phyloP scores from a whole-genome alignment of 2,888 invertebrate genomes.

The Myopa testacea region DNA sequence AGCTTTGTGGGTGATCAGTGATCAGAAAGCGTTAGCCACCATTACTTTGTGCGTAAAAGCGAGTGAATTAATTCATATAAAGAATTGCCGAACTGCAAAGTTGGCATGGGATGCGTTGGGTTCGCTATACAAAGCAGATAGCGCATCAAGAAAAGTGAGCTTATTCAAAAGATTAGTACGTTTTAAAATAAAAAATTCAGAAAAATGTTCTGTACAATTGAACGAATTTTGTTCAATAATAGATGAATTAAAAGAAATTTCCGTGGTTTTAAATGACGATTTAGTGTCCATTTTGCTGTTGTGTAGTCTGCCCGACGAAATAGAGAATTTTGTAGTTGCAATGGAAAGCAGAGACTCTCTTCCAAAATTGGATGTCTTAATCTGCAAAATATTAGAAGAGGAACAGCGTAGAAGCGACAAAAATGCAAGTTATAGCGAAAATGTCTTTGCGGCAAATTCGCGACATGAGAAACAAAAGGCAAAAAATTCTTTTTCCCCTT shows the following conservation, averaged over 20 bases:
- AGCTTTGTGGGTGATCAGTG: too few species aligned
- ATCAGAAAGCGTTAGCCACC: too few species aligned
- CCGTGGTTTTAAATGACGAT: slow-evolving; percentile 34
- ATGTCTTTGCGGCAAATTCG: background rate
- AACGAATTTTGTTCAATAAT: slow-evolving; percentile 26
- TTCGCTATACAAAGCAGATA: too few species aligned
- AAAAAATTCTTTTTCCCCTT: background rate
- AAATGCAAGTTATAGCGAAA: slow-evolving; percentile 18
- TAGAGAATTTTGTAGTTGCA: slow-evolving; percentile 41
- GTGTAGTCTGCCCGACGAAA: too few species aligned
- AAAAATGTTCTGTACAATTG: background rate
- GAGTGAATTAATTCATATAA: too few species aligned
- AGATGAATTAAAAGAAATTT: slow-evolving; percentile 30
- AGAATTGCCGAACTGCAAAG: too few species aligned
- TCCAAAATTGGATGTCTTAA: slow-evolving; percentile 24
- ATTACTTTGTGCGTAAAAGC: too few species aligned
- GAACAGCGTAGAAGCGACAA: slow-evolving; percentile 39
- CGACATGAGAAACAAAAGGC: background rate
- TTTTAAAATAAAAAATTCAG: slow-evolving; percentile 30
- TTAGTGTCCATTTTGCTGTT: slow-evolving; percentile 40
- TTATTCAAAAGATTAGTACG: background rate
- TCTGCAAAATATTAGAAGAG: slow-evolving; percentile 41
- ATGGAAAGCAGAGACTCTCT: slow-evolving; percentile 43
- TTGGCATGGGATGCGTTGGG: too few species aligned
- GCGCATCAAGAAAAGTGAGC: too few species aligned